phyloP scores from a whole-genome alignment of 2,797 vertebrate species.

The Phalloptychus januarius region DNA sequence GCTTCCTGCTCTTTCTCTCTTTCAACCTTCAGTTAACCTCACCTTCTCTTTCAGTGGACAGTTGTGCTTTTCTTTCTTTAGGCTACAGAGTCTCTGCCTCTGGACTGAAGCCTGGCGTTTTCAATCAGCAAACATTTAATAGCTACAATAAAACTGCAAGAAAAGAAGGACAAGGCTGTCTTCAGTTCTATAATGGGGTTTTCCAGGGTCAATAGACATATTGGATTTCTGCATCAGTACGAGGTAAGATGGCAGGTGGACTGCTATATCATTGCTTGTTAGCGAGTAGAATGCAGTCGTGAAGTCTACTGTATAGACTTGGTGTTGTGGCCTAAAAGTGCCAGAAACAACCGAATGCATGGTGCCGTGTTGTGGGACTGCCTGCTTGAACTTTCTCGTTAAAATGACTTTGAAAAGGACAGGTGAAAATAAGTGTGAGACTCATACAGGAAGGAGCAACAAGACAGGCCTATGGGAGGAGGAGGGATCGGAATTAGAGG shows the following conservation, averaged over 20 bases:
- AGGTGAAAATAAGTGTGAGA: conserved; percentile 21
- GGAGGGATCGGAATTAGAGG: conserved; percentile 11
- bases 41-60: background rate
- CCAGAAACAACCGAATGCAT: conserved; percentile 9
- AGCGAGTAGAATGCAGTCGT: background rate
- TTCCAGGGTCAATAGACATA: conserved; percentile 5
- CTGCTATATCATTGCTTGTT: background rate
- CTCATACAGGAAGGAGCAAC: conserved; percentile 21
- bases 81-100: background rate
- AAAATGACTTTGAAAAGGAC: conserved; percentile 33
- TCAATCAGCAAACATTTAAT: conserved; percentile 7
- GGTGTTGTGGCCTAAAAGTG: conserved; percentile 13
- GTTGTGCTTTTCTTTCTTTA: background rate
- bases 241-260: background rate
- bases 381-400: conserved; percentile 16
- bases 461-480: conserved; percentile 7
- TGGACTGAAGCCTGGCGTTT: conserved; percentile 4
- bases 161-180: background rate
- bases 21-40: background rate
- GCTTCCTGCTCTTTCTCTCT: background rate
- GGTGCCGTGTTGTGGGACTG: background rate
- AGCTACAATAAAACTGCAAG: background rate
- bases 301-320: background rate
- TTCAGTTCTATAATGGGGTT: background rate
- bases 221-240: conserved; percentile 1